Evolutionary conservation across 2,797 vertebrate species (phyloP), one percentile per base, ranked within the genome.

Genomic region (Nasua narica): DNA sequence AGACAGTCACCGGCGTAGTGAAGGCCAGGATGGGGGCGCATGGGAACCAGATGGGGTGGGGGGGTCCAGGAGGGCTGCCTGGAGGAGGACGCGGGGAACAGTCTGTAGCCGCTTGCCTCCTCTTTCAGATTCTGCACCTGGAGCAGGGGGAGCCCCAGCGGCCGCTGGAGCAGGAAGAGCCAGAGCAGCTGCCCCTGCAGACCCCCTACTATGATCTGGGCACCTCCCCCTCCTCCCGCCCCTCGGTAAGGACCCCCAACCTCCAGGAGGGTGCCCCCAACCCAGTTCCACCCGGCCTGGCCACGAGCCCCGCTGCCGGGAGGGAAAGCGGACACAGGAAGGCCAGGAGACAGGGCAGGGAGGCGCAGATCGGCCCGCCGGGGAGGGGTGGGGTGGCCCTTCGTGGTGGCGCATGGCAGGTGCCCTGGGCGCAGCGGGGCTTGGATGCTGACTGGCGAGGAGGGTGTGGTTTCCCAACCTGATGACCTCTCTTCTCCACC

Each of bases 171-270:
- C 99, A 99, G 93, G 99, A 99, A 95, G 99, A 99, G 90, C 40
- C 19, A 7, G 99, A 99, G 99, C 99, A 99, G 97, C 98, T 99
- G 95, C 99, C 99, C 56, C 98, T 99, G 27, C 99, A 99, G 98
- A 97, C 99, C 58, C 99, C 99, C 29, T 99, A 99, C 98, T 99
- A 99, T 2, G 99, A 99, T 98, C 99, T 99, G 99, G 99, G 99
- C 58, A 98, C 99, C 95, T 99, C 99, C 0, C 99, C 99, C 86
- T 99, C 99, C 98, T 98, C 98, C 43, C 98, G 99, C 98, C 99
- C 99, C 94, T 98, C 97, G 99, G 99, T 99, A 99, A 99, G 99
- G 98, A 98, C 79, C 29, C 48, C 58, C 70, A 85, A 43, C 40
- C 46, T n/a, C 3, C 1, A 50, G 46, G 35, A 40, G 11, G 69